Evolutionary conservation across 2,797 vertebrate species (phyloP).

Genomic region (Xiphophorus birchmanni): DNA sequence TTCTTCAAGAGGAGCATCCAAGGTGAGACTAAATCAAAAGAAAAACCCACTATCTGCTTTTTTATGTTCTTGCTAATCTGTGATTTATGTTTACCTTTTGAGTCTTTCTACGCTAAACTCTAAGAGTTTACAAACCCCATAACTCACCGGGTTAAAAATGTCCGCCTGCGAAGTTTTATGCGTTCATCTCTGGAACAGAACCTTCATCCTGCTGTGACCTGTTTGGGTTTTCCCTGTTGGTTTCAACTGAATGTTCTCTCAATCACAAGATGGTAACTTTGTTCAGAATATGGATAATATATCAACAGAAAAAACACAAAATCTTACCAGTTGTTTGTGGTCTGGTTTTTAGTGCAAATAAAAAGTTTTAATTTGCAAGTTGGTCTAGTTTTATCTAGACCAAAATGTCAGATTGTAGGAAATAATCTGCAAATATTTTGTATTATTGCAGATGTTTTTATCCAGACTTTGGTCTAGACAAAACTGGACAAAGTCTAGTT

Average conservation of each 20-base stretch:
- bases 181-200: not conserved
- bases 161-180: not conserved
- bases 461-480: not conserved
- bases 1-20: slow-evolving; percentile 99
- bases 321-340: too few species aligned
- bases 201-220: not conserved
- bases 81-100: not conserved
- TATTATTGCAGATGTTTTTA: not conserved
- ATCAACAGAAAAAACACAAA: too few species aligned
- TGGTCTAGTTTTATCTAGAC: too few species aligned
- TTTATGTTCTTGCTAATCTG: not conserved
- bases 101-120: not conserved
- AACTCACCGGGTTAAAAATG: not conserved
- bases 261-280: not conserved
- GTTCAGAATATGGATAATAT: not conserved
- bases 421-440: not conserved
- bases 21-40: slow-evolving; percentile 79
- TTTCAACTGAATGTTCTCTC: not conserved
- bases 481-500: too few species aligned
- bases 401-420: too few species aligned
- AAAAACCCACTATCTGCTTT: not conserved
- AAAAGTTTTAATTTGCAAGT: too few species aligned
- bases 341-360: too few species aligned
- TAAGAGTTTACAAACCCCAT: not conserved
- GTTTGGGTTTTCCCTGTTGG: not conserved